phyloP scores from a whole-genome alignment of 2,113 vertebrate genomes.

The Anser brachyrhynchus region DNA sequence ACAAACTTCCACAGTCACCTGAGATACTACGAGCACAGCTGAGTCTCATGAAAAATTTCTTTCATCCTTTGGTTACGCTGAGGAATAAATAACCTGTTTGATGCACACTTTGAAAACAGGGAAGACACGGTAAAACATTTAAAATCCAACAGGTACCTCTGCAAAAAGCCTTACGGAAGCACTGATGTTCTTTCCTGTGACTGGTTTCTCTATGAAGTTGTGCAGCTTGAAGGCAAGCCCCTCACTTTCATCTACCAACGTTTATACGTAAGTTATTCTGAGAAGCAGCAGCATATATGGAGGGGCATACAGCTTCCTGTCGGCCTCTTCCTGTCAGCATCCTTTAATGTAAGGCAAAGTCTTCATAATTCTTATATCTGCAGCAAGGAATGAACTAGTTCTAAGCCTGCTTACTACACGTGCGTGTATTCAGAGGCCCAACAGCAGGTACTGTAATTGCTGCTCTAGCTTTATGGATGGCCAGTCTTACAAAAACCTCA shows the following conservation, averaged over 20 bases:
- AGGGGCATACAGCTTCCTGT: background rate
- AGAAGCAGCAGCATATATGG: background rate
- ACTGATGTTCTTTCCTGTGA: background rate
- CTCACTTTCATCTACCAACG: background rate
- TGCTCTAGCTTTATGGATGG: background rate
- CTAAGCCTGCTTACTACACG: background rate
- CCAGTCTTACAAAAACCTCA: background rate
- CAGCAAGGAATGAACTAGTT: background rate
- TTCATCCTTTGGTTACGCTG: background rate
- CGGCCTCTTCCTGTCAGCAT: background rate
- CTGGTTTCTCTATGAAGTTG: background rate
- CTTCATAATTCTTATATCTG: background rate
- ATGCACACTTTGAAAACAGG: rapidly evolving
- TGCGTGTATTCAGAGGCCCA: background rate
- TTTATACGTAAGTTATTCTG: background rate
- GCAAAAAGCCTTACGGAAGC: background rate
- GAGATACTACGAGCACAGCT: background rate
- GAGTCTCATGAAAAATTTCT: background rate
- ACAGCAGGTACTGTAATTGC: background rate
- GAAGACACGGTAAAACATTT: background rate
- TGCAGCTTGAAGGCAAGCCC: background rate
- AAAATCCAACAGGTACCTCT: background rate
- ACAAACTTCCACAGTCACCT: rapidly evolving
- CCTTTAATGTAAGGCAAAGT: background rate
- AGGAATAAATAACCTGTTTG: too few relatives aligned